Base-by-base conservation (phyloP, 2,113 vertebrate species). In the Eurystomus gularis region DNA sequence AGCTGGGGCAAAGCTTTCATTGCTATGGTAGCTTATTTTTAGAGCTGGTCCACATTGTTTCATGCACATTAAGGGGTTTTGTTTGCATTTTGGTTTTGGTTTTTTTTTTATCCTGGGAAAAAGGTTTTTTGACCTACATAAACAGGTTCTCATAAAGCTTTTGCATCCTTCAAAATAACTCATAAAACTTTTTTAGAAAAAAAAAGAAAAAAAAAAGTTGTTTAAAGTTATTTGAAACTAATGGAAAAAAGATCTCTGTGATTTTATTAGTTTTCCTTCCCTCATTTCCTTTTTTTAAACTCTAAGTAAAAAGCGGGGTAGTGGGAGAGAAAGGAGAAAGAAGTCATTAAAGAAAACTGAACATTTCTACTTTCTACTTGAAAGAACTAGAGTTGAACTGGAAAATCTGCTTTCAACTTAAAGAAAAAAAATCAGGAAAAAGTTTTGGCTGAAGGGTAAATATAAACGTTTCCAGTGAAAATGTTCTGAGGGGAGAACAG, bases 381-480 rank as follows among this genome's bases (percentile, higher is more conserved):
- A 96, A 95, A 96, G 96, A 78, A 21, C 40, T 57, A 46, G 80
- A 89, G 77, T 29, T 93, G 94, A 93, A 91, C 88, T 88, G 86
- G 86, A 91, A 93, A 89, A 89, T 37, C 3, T 94, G 93, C 91
- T 94, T 96, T 92, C 62, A 94, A 76, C 77, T 90, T 82, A 68
- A 49, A 88, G 76, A 51, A 92, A 72, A 70, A 68, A 91, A 78
- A 21, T 71, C 48, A 72, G 88, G 86, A 42, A 85, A 72, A 96
- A 76, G 35, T 79, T 94, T 88, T 88, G 82, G 60, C 83, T 94
- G 94, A 95, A 96, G 83, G 86, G 91, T 92, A 94, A 72, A 91
- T 82, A 72, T 24, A 76, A 96, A 89, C 0, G 17, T 72, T 94
- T 84, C 73, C 40, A 65, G 25, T 66, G 73, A 94, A 89, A 72